Percentiles rank a stretch among this genome's conserved stretches.
These are phyloP conservation scores for Drosophila guanche DNA, from an alignment of 1,140 invertebrate genomes.

Conservation along the genomic window DNA sequence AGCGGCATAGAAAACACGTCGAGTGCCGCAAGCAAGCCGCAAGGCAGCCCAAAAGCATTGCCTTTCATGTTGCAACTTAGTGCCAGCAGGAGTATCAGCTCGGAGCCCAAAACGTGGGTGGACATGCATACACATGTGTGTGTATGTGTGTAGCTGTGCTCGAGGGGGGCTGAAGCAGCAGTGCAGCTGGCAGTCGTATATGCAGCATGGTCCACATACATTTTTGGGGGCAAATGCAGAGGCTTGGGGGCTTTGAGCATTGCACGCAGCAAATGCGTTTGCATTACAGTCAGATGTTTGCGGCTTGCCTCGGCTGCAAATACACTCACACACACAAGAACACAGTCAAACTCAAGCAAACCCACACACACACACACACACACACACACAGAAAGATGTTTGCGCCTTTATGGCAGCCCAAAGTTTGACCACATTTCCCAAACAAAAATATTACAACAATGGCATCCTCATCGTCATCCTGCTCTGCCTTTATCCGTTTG, in stretches of 20 bases:
- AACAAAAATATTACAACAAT: conserved; percentile 82
- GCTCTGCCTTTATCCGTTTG: too few species aligned
- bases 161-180: too few species aligned
- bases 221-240: conserved; percentile 41
- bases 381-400: conserved; percentile 46
- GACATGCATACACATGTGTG: too few species aligned
- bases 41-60: conserved; percentile 40
- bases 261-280: conserved; percentile 71
- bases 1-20: conserved; percentile 34
- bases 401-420: conserved; percentile 78
- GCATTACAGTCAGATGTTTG: conserved; percentile 78
- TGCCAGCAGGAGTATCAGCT: too few species aligned
- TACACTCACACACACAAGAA: conserved; percentile 15
- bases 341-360: conserved; percentile 18
- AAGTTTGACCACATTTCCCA: conserved; percentile 78
- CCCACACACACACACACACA: conserved; percentile 20
- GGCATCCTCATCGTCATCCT: conserved; percentile 33
- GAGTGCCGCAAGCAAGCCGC: conserved; percentile 49
- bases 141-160: too few species aligned
- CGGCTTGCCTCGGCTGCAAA: conserved; percentile 41
- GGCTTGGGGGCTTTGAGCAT: conserved; percentile 37
- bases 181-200: too few species aligned
- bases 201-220: conserved; percentile 54
- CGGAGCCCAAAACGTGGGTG: too few species aligned
- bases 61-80: conserved; percentile 14